These are phyloP conservation scores for Phaethon lepturus DNA, from an alignment of 2,113 vertebrate species.

Conservation along the genomic window DNA sequence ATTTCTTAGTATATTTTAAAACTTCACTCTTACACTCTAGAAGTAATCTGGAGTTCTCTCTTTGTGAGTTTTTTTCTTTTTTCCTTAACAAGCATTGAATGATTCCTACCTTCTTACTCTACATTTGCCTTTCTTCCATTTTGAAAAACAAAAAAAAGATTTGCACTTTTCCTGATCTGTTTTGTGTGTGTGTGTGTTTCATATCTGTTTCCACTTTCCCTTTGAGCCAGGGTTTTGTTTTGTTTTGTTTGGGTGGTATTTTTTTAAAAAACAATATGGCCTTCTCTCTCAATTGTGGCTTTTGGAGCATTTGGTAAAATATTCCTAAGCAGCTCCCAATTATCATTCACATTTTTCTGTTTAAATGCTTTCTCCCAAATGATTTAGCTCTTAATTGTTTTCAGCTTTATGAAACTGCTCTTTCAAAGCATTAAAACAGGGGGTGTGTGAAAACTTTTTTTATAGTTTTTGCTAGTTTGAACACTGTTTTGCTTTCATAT, in stretches of 20 bases:
- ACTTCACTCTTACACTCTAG: neutral
- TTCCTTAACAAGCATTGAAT: neutral
- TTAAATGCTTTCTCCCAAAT: conserved; percentile 39
- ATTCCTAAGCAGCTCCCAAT: conserved; percentile 54
- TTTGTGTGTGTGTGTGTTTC: neutral
- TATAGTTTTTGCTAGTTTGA: neutral
- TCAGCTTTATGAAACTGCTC: conserved; percentile 4
- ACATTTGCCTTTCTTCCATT: neutral
- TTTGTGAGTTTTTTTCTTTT: neutral
- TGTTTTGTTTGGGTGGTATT: conserved; percentile 8
- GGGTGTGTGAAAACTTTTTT: neutral
- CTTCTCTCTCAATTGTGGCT: conserved; percentile 44
- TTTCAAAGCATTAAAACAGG: neutral
- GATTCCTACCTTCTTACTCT: neutral
- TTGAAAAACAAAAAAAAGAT: neutral
- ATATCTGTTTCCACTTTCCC: conserved; percentile 14
- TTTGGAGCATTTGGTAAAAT: conserved; percentile 16
- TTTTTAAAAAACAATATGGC: neutral
- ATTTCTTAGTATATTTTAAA: neutral
- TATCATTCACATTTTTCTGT: conserved; percentile 54
- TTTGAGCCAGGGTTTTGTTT: neutral
- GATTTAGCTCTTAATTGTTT: conserved; percentile 41
- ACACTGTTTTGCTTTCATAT: neutral
- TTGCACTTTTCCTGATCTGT: neutral
- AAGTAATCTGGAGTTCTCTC: neutral